These are phyloP conservation scores for Agrilus planipennis DNA, from an alignment of 1,140 invertebrate genomes.

Conservation along the genomic window DNA sequence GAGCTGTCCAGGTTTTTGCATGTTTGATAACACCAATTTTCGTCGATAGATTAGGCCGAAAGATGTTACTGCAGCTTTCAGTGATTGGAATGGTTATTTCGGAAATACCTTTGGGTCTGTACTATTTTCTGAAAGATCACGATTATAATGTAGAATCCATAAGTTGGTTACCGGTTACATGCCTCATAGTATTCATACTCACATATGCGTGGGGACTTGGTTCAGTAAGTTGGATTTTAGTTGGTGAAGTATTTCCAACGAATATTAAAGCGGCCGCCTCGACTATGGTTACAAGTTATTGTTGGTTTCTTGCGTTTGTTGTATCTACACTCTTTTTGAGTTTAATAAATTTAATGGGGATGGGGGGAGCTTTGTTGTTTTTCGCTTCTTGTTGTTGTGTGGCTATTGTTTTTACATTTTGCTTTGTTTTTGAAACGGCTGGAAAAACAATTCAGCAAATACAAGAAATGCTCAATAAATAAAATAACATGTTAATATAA, in stretches of 20 bases:
- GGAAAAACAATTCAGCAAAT: conserved; percentile 53
- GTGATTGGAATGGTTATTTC: conserved; percentile 42
- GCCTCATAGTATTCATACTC: conserved; percentile 21
- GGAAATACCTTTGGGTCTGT: conserved; percentile 20
- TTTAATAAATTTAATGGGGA: conserved; percentile 45
- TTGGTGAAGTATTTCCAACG: conserved; percentile 69
- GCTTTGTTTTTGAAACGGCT: conserved; percentile 66
- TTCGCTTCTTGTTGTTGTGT: conserved; percentile 43
- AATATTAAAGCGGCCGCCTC: conserved; percentile 62
- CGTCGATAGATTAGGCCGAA: conserved; percentile 60
- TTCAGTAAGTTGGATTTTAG: conserved; percentile 70
- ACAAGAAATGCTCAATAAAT: no score
- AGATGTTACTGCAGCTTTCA: conserved; percentile 56
- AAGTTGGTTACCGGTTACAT: conserved; percentile 24
- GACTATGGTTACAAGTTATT: conserved; percentile 56
- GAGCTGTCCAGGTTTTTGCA: conserved; percentile 61
- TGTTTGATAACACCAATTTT: conserved; percentile 53
- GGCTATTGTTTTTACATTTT: conserved; percentile 31
- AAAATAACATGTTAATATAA: no score
- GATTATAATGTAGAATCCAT: conserved; percentile 14
- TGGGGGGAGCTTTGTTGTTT: conserved; percentile 63
- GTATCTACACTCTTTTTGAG: conserved; percentile 61
- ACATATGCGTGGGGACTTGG: conserved; percentile 48
- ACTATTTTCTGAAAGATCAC: conserved; percentile 20
- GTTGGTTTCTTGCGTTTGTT: conserved; percentile 69